Evolutionary conservation across 92 coral and sea anemone genomes (phyloP).

Genomic region (Epizoanthus rinbou): DNA sequence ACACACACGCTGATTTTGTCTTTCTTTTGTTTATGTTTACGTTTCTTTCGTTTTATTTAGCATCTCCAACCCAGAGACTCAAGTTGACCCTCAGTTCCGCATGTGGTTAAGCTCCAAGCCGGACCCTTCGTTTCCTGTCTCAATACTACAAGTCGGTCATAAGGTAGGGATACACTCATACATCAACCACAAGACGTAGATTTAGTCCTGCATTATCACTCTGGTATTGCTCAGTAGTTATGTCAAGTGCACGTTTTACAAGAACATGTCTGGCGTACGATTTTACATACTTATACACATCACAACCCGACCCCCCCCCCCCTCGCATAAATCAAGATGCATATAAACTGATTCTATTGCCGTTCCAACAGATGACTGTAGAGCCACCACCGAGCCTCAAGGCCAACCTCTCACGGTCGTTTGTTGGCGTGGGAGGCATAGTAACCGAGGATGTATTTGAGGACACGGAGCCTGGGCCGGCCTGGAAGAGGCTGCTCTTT

Average conservation of each 20-base stretch:
- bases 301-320: no score
- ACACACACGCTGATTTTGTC: not conserved
- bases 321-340: no score
- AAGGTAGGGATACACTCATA: constrained; percentile 61
- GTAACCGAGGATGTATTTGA: constrained; percentile 88
- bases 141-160: constrained; percentile 92
- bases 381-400: constrained; percentile 97
- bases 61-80: constrained; percentile 76
- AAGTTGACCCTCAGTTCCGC: constrained; percentile 89
- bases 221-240: not conserved
- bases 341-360: not conserved
- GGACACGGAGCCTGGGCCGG: constrained; percentile 90
- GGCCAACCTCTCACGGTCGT: constrained; percentile 89
- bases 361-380: constrained; percentile 80
- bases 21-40: not conserved
- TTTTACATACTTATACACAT: no score
- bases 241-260: not conserved
- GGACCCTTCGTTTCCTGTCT: constrained; percentile 86
- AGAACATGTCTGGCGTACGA: not conserved
- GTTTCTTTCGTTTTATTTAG: constrained; percentile 42
- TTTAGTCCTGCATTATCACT: not conserved
- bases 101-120: constrained; percentile 99
- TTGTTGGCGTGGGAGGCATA: constrained; percentile 92
- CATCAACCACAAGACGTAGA: not conserved
- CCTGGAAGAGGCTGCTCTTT: constrained; percentile 92